These are phyloP conservation scores for Microcebus tavaratra DNA, from an alignment of 2,113 vertebrate species.

Conservation along the genomic window DNA sequence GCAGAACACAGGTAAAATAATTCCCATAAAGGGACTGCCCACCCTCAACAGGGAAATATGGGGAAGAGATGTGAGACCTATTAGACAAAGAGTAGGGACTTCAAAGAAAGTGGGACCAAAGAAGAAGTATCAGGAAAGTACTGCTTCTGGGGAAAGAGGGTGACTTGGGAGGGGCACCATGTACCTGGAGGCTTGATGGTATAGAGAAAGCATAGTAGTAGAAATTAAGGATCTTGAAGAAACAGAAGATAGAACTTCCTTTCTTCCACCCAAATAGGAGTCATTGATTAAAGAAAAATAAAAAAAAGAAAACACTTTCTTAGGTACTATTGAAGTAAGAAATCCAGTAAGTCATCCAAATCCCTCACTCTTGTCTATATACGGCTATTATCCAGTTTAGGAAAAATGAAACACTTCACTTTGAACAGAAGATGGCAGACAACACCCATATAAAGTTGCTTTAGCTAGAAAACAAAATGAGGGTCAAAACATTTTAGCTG, in stretches of 20 bases:
- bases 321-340: background rate
- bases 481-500: background rate
- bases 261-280: background rate
- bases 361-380: background rate
- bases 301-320: background rate
- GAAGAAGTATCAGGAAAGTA: background rate
- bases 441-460: background rate
- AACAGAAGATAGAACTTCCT: background rate
- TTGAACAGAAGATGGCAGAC: conserved; percentile 44
- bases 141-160: background rate
- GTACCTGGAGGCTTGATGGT: background rate
- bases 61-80: background rate
- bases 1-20: background rate
- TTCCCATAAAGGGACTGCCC: background rate
- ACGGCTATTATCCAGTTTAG: background rate
- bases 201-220: background rate
- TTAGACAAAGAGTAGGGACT: background rate
- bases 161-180: background rate
- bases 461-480: conserved; percentile 16
- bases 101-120: background rate
- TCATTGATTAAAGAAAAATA: background rate
- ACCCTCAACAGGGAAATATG: background rate
- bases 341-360: background rate
- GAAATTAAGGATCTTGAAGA: background rate
- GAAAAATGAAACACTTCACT: conserved; percentile 45